Base-by-base conservation (phyloP, 1,140 invertebrate genomes). In the Brachionus plicatilis region DNA sequence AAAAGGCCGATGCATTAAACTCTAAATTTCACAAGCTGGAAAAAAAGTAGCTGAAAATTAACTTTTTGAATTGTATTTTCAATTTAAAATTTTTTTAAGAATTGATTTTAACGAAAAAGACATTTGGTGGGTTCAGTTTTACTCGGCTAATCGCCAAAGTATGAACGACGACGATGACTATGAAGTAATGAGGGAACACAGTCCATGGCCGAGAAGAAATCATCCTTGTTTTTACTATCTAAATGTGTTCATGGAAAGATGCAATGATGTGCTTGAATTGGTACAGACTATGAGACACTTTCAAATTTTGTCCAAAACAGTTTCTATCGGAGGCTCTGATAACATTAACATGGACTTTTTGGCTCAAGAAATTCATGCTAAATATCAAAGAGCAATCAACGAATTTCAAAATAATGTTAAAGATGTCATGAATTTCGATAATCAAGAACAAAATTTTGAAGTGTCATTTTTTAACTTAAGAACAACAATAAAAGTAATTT, bases 181-280 rank as follows among this genome's bases (percentile, higher is more conserved):
- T 45, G 88, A 88, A 66, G 88, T 89, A 65, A 84, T 89, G 14
- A 88, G 87, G 86, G 87, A 86, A 56, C 86, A 89, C 66, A 89
- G 88, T 78, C 88, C 88, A 14, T 90, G 89, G 89, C 89, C 89
- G 7, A 86, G 88, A 3, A 85, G 89, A 41, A 90, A 90, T 86
- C 88, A 89, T 43, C 86, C 87, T 8, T 88, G 88, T 56, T 90
- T 90, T 87, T 87, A 88, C 70, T 84, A 87, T 3, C 86, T 90
- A 9, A 90, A 90, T 85, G 87, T 85, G 72, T 89, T 90, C 83
- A 90, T 90, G 88, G 89, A 90, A 85, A 88, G 89, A 82, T 90
- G 89, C 75, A 90, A 89, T 85, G 89, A 90, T 87, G 88, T 89
- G 7, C 86, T 89, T 43, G 89, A 90, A 78, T 85, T 90, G 24